Conservation (phyloP, 2,888 invertebrate genomes). For the Drosophila bunnanda region DNA sequence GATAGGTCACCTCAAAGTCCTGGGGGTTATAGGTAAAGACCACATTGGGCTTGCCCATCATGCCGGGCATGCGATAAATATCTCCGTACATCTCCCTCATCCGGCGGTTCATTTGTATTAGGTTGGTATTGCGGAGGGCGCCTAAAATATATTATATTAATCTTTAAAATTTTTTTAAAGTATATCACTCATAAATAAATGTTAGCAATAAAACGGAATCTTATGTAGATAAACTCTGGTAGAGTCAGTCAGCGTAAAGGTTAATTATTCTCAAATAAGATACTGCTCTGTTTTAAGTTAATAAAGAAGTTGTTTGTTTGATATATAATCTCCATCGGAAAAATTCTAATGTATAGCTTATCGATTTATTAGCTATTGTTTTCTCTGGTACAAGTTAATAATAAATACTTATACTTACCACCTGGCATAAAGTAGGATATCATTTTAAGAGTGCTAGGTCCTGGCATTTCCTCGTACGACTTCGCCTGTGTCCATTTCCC, state of each 20-base stretch:
- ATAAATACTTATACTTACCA: constrained; percentile 54
- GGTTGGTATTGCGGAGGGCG: constrained; percentile 66
- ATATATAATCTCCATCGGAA: background rate
- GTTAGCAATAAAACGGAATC: background rate
- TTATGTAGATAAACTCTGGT: background rate
- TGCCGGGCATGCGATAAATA: constrained; percentile 84
- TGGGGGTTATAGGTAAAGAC: constrained; percentile 86
- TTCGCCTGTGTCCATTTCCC: constrained; percentile 76
- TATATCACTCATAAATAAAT: no score
- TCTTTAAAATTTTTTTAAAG: no score
- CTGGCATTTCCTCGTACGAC: constrained; percentile 72
- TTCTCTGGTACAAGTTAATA: background rate
- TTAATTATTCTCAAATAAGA: background rate
- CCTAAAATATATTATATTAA: no score
- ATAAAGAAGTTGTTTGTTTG: background rate
- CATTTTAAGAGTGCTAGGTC: constrained; percentile 67
- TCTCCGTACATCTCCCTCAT: constrained; percentile 83
- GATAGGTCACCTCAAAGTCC: constrained; percentile 85
- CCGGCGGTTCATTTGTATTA: constrained; percentile 71
- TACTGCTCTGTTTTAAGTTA: no score
- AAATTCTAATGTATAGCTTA: background rate
- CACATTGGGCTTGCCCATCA: constrained; percentile 80
- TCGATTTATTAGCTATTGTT: background rate
- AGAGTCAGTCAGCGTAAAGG: background rate
- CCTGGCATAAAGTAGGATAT: constrained; percentile 77